phyloP scores from a whole-genome alignment of 2,113 vertebrate genomes.

The Neopipo cinnamomea region DNA sequence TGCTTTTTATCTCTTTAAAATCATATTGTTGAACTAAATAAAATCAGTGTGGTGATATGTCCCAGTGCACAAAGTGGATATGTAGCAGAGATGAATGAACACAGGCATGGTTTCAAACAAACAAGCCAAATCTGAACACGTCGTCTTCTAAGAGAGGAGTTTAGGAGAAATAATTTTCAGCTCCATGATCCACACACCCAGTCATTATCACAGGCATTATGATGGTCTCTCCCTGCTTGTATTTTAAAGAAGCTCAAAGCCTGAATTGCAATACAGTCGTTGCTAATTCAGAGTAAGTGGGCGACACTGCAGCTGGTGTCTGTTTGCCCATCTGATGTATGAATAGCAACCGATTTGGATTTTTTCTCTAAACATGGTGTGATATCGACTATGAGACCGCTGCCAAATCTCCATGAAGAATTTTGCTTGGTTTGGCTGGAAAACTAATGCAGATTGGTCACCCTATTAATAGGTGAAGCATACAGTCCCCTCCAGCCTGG shows the following conservation, averaged over 20 bases:
- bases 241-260: slow-evolving; percentile 31
- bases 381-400: background rate
- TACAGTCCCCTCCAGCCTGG: background rate
- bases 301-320: slow-evolving; percentile 55
- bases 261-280: slow-evolving; percentile 12
- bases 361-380: slow-evolving; percentile 25
- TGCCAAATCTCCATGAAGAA: background rate
- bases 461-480: background rate
- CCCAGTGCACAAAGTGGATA: background rate
- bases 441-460: background rate
- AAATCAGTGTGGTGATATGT: background rate
- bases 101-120: slow-evolving; percentile 1
- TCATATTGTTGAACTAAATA: background rate
- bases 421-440: background rate
- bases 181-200: slow-evolving; percentile 13
- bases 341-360: slow-evolving; percentile 43
- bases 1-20: background rate
- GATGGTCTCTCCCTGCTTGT: slow-evolving; percentile 44
- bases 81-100: background rate
- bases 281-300: slow-evolving; percentile 54
- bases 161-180: slow-evolving; percentile 51
- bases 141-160: slow-evolving; percentile 24
- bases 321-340: slow-evolving; percentile 56
- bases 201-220: slow-evolving; percentile 43
- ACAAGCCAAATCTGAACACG: slow-evolving; percentile 27